Base-by-base conservation (phyloP, 2,113 vertebrate genomes). In the Seriola quinqueradiata region DNA sequence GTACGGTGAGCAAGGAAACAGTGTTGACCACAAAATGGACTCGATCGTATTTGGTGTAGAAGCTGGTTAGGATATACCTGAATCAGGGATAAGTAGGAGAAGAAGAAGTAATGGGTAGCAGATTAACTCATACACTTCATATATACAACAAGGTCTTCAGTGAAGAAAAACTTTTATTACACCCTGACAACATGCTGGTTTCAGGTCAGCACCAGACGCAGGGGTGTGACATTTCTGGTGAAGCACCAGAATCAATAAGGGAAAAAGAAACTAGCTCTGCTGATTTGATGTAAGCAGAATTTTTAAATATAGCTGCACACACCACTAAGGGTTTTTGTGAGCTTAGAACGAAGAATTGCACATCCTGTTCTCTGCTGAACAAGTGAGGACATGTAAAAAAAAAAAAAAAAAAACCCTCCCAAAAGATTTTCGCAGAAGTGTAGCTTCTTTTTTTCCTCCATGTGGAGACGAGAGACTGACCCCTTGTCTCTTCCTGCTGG, bases 1-100 rank as follows among this genome's bases (percentile, higher is more conserved):
- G 96, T 32, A 99, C 98, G 0, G 96, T 98, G 92, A 99, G 95
- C 72, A 99, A 95, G 81, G 98, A 99, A 77, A 96, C 81, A 0
- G 98, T 99, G 94, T 99, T 99, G 91, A 99, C 93, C 93, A 99
- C 93, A 73, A 99, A 99, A 93, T 99, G 98, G 79, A 94, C 94
- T 5, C 96, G 89, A 74, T 99, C 98, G 69, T 99, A 99, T 93
- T 99, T 99, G 25, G 98, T 99, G 94, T 99, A 99, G 96, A 99
- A 99, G 95, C 98, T 99, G 8, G 98, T 97, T 83, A 99, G 94
- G 87, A 99, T 98, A 72, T 99, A 99, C 91, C 98, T 99, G 87
- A 28, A 81, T 36, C 28, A 58, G 65, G 75, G 48, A 65, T 3
- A 55, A 58, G 50, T 11, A 23, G 68, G 55, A 82, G 67, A 75